Evolutionary conservation across 1,140 invertebrate species (phyloP), one percentile per base, ranked within the genome.

Genomic region (Agrypnia vestita): DNA sequence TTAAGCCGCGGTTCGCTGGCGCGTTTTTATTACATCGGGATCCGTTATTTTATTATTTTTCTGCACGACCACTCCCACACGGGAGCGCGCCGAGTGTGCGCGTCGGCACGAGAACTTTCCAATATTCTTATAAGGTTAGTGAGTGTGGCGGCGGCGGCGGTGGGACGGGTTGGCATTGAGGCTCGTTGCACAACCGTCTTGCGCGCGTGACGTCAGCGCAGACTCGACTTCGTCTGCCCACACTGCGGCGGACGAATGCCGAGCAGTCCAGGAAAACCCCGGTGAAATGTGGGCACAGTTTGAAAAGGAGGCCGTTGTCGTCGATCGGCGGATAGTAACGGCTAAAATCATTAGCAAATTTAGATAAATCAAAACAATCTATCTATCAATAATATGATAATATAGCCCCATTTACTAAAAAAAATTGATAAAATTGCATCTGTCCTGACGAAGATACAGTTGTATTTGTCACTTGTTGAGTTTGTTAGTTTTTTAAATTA

Each of bases 41-140:
- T 49, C 67, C 67, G 67, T 71, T 71, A 71, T 49, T 71, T 71
- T 71, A 49, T 76, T 76, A 76, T 76, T 76, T 76, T 61, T 59
- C 59, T 76, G 59, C 55, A 76, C 73, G 73, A 77, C 13, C 46
- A 67, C 61, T 25, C 75, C 49, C 59, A 67, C 47, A 19, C 46
- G 9, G n/a, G 15, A 12, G 72, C 17, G 35, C 51, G 75, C 15
- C 59, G 75, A 67, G 75, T 71, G 76, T 64, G n/a, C 76, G 51
- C 35, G 76, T 59, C 47, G 3, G 77, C 56, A 78, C 47, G 77
- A 46, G 56, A 79, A 79, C 77, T 79, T 79, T 79, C 77, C 69
- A 79, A 79, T 79, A 73, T 79, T 78, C 77, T 59, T 79, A 74
- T 79, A 79, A 79, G 77, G 77, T 69, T 79, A 62, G 77, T 74